A percentile compares a stretch with the other conserved stretches of the same genome.
Evolutionary conservation across 2,888 invertebrate species (phyloP).

Genomic region (Ormyrus pomaceus): DNA sequence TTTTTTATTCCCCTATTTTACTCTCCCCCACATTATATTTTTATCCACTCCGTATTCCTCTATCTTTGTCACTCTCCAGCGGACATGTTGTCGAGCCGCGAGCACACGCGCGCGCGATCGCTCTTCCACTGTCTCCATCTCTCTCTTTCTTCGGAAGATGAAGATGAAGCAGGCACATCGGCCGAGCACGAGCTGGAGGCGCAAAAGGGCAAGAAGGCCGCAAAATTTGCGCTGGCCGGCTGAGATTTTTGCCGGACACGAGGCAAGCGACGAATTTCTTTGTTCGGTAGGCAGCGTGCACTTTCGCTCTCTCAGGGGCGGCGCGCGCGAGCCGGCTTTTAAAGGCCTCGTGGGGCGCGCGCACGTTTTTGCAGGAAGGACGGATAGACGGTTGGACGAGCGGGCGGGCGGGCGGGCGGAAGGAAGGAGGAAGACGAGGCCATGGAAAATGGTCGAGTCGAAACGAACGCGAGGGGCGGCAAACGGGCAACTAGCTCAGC

Average conservation of each 20-base stretch:
- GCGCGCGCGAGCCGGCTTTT: constrained; percentile 39
- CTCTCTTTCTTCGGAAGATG: constrained; percentile 2
- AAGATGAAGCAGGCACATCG: background rate
- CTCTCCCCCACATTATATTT: constrained; percentile 55
- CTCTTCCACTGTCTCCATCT: constrained; percentile 10
- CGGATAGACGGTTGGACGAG: background rate
- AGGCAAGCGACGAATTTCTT: background rate
- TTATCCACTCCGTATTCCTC: constrained; percentile 54
- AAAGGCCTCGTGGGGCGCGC: constrained; percentile 49
- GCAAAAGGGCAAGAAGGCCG: background rate
- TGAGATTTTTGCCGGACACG: background rate
- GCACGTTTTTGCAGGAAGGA: background rate
- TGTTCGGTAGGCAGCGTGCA: background rate
- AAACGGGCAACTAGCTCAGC: background rate
- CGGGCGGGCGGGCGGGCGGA: constrained; percentile 8
- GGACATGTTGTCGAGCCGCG: constrained; percentile 60
- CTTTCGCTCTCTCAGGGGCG: background rate
- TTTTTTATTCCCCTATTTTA: constrained; percentile 17
- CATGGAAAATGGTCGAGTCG: constrained; percentile 32
- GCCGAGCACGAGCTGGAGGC: constrained; percentile 23
- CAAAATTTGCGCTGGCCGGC: background rate
- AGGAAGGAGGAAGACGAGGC: constrained; percentile 22
- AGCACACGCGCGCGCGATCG: constrained; percentile 11
- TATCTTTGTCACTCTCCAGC: constrained; percentile 52
- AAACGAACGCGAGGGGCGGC: background rate